Percentiles rank a stretch among this genome's conserved stretches.
These are phyloP conservation scores for Rotaria socialis DNA, from an alignment of 2,888 invertebrate genomes.

Conservation along the genomic window DNA sequence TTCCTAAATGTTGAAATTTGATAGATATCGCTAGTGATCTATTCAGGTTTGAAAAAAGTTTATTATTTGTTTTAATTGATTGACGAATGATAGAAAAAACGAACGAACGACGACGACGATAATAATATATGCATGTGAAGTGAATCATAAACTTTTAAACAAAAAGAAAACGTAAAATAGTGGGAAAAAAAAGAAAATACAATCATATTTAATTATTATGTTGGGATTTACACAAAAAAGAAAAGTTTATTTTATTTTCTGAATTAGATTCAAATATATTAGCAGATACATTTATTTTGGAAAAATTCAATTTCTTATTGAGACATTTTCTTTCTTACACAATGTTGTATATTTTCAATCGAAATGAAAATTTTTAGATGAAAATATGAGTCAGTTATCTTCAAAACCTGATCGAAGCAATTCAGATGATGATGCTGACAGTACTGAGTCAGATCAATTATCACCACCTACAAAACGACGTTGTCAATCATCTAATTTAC, in stretches of 20 bases:
- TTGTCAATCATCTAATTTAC: background rate
- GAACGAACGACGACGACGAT: background rate
- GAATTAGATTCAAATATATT: too few species aligned
- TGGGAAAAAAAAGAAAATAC: background rate
- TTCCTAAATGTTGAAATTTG: background rate
- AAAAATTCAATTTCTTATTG: too few species aligned
- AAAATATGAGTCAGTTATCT: background rate
- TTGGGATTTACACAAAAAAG: too few species aligned
- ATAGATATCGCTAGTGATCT: conserved; percentile 1
- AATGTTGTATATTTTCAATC: too few species aligned
- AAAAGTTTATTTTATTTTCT: too few species aligned
- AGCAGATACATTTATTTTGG: too few species aligned
- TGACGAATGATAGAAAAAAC: background rate
- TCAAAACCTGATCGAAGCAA: background rate
- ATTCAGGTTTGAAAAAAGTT: background rate
- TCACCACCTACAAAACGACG: background rate
- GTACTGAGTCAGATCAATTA: background rate
- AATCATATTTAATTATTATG: too few species aligned
- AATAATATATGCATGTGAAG: background rate
- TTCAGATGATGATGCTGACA: background rate
- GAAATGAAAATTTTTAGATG: background rate
- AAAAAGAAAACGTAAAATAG: too few species aligned
- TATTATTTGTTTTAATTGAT: background rate
- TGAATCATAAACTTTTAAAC: background rate
- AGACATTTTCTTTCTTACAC: too few species aligned